phyloP scores from a whole-genome alignment of 2,797 vertebrate genomes.

The Yasuhikotakia modesta region DNA sequence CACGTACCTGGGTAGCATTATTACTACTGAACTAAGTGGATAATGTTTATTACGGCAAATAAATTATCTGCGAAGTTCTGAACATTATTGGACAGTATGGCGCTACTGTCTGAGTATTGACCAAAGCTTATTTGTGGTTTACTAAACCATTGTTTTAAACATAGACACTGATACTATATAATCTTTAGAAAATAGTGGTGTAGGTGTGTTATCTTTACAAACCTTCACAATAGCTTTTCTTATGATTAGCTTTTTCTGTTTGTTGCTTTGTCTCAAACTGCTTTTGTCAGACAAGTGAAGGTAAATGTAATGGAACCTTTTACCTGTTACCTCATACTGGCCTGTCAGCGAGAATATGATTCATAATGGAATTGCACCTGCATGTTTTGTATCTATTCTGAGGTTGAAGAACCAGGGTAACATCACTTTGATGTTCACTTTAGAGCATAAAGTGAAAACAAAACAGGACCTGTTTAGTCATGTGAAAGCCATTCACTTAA shows the following conservation, averaged over 20 bases:
- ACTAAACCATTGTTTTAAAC: conserved; percentile 64
- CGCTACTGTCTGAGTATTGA: neutral
- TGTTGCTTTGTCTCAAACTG: conserved; percentile 17
- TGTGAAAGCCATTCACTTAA: conserved; percentile 42
- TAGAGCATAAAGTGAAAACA: conserved; percentile 29
- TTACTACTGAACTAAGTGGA: neutral
- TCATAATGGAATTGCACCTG: conserved; percentile 48
- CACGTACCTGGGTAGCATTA: neutral
- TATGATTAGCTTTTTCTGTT: conserved; percentile 13
- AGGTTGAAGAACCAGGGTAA: conserved; percentile 19
- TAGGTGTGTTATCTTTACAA: conserved; percentile 6
- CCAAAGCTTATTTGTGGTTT: neutral
- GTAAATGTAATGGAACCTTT: conserved; percentile 25
- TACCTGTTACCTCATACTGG: conserved; percentile 42
- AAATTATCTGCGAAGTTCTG: neutral
- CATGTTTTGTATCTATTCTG: conserved; percentile 44
- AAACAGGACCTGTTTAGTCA: conserved; percentile 44
- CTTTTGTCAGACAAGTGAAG: conserved; percentile 42
- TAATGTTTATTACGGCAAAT: neutral
- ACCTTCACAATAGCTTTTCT: conserved; percentile 16
- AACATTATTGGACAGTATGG: neutral
- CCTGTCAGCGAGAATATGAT: conserved; percentile 43
- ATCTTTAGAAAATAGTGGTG: conserved; percentile 63
- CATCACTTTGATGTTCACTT: conserved; percentile 35
- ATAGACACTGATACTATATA: conserved; percentile 82